These are phyloP conservation scores for Orientallactaga bullata DNA, from an alignment of 2,113 vertebrate genomes.

Conservation along the genomic window DNA sequence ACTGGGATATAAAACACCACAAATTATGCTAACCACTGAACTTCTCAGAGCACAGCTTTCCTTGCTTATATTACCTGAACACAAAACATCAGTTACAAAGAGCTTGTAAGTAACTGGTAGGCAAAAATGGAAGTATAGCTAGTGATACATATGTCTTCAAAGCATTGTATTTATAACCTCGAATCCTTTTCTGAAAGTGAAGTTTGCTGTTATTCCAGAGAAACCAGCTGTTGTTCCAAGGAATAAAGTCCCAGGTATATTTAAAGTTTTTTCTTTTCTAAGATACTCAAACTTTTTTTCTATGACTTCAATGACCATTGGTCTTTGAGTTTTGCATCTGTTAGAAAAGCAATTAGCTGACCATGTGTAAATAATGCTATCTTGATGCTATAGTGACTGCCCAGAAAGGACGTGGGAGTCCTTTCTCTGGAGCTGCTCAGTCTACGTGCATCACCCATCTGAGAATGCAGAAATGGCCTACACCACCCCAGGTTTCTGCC, in stretches of 20 bases:
- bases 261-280: slow-evolving; percentile 83
- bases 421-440: neutral
- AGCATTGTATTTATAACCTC: slow-evolving; percentile 87
- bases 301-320: slow-evolving; percentile 64
- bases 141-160: slow-evolving; percentile 89
- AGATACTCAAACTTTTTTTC: slow-evolving; percentile 71
- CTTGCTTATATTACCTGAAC: slow-evolving; percentile 86
- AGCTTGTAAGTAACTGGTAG: slow-evolving; percentile 87
- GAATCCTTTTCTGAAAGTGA: slow-evolving; percentile 89
- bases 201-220: slow-evolving; percentile 91
- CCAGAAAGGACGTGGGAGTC: too few species aligned
- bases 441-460: neutral
- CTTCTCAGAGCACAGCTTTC: slow-evolving; percentile 75
- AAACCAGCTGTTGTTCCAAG: slow-evolving; percentile 87
- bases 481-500: neutral
- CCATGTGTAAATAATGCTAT: slow-evolving; percentile 38
- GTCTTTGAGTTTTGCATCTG: slow-evolving; percentile 68
- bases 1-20: slow-evolving; percentile 72
- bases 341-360: slow-evolving; percentile 41
- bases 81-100: slow-evolving; percentile 86
- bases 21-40: slow-evolving; percentile 44
- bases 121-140: slow-evolving; percentile 91
- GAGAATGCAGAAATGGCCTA: neutral
- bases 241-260: slow-evolving; percentile 85
- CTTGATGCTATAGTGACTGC: too few species aligned